Base-by-base conservation (phyloP, 2,113 vertebrate genomes). In the Corythornis vintsioides region DNA sequence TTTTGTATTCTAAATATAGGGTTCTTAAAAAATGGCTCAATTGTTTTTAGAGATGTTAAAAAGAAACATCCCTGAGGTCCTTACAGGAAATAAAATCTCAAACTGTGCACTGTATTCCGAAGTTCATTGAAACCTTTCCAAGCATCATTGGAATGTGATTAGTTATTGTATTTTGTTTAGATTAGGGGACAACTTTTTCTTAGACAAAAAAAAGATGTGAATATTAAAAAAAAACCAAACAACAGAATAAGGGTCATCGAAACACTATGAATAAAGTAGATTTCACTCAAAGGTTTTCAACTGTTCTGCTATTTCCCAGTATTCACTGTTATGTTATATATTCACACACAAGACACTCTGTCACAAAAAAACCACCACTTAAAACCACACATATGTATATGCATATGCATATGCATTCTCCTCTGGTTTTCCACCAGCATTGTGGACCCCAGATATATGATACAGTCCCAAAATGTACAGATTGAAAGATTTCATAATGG, bases 311-410 rank as follows among this genome's bases (percentile, higher is more conserved):
- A 26, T 59, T 90, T 85, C 14, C 25, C 33, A 29, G 16, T 59
- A 59, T 21, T 57, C 13, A 42, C 19, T 33, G 7, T 40, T 50
- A 25, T 4, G 40, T 71, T 60, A 22, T n/a, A 35, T 22, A 60
- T 4, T 75, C 21, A 19, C 4, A 43, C 28, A 33, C 11, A 63
- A 83, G 21, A 9, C 6, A 42, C 11, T 42, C n/a, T 75, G 11
- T 16, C 8, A 40, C 21, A 57, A 69, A 40, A 24, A 53, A 79
- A 24, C 7, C 17, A 5, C 1, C 4, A 25, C 19, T 20, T 13
- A 63, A 86, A 50, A 0, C 2, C 13, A 35, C 7, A 29, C 1
- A 6, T 14, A 38, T 1, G 3, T 10, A 6, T 15, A 60, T 19
- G 7, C 1, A 6, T 14, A 38, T 1, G 3, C 8, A 6, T 17